Percentiles rank a stretch among this genome's conserved stretches.
These are phyloP conservation scores for Ptychodera flava DNA, from an alignment of 35 echinoderm and acorn worm genomes.

Conservation along the genomic window DNA sequence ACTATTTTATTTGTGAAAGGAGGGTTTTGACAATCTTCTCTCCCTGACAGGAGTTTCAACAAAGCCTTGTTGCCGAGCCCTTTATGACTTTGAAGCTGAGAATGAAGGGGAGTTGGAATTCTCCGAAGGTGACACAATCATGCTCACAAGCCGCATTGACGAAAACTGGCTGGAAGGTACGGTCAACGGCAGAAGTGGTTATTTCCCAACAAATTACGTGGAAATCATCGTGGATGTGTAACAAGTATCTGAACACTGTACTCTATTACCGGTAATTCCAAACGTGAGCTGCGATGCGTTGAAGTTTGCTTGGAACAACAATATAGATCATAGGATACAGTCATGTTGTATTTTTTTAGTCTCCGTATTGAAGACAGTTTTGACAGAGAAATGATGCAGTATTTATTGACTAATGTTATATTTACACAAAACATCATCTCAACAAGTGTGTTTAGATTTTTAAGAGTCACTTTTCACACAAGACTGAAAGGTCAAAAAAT, in stretches of 20 bases:
- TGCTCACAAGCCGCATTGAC: constrained; percentile 44
- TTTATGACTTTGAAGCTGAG: constrained; percentile 93
- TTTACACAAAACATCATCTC: neutral
- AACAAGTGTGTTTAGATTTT: too few relatives aligned
- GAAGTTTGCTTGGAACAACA: neutral
- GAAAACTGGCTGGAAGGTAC: constrained; percentile 94
- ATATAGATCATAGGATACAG: neutral
- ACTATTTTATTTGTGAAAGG: too few relatives aligned
- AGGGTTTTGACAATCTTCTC: too few relatives aligned
- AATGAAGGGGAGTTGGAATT: constrained; percentile 88
- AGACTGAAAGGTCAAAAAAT: too few relatives aligned
- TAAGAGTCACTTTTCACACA: too few relatives aligned
- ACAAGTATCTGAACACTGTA: neutral
- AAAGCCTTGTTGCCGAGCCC: constrained; percentile 33
- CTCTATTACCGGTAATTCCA: neutral
- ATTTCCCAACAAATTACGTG: constrained; percentile 86
- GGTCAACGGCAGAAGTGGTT: constrained; percentile 60
- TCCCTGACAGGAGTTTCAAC: too few relatives aligned
- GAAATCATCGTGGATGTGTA: constrained; percentile 8
- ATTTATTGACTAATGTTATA: neutral
- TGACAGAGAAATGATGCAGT: neutral
- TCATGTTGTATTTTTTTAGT: neutral
- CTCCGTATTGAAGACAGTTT: neutral
- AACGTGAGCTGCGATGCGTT: neutral
- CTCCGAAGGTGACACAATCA: constrained; percentile 74